phyloP scores from a whole-genome alignment of 2,797 vertebrate species.

The Ispidina picta region DNA sequence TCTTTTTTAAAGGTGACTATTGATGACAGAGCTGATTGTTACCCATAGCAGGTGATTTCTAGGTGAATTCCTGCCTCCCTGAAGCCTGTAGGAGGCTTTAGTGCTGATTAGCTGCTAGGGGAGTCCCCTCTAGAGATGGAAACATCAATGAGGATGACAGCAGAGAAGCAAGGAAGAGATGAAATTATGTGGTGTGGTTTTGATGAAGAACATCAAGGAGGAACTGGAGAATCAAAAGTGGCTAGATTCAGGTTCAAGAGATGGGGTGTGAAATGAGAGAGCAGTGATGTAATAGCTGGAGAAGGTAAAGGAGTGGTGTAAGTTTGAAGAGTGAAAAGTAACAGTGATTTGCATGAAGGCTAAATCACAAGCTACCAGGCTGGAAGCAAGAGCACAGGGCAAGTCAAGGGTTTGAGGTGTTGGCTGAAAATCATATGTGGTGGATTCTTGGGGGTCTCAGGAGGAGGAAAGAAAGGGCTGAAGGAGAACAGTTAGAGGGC shows the following conservation, averaged over 20 bases:
- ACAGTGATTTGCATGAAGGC: neutral
- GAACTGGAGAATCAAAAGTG: slow-evolving; percentile 14
- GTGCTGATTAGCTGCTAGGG: slow-evolving; percentile 26
- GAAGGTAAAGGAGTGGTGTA: neutral
- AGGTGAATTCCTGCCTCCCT: slow-evolving; percentile 62
- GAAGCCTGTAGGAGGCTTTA: slow-evolving; percentile 27
- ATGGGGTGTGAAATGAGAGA: neutral
- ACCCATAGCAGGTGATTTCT: slow-evolving; percentile 56
- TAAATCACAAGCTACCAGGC: neutral
- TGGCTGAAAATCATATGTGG: neutral
- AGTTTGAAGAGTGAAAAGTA: neutral
- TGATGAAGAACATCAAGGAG: neutral
- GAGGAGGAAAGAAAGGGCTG: neutral
- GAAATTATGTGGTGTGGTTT: neutral
- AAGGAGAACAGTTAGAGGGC: neutral
- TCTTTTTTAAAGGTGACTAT: neutral
- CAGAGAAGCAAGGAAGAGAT: slow-evolving; percentile 15
- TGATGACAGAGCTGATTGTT: slow-evolving; percentile 34
- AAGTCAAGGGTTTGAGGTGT: neutral
- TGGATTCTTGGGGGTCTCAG: neutral
- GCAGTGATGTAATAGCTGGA: neutral
- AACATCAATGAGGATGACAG: slow-evolving; percentile 23
- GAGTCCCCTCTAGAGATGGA: slow-evolving; percentile 37
- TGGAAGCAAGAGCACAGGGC: neutral
- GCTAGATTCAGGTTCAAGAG: neutral